These are phyloP conservation scores for Lymantria dispar DNA, from an alignment of 2,888 invertebrate species.

Conservation along the genomic window DNA sequence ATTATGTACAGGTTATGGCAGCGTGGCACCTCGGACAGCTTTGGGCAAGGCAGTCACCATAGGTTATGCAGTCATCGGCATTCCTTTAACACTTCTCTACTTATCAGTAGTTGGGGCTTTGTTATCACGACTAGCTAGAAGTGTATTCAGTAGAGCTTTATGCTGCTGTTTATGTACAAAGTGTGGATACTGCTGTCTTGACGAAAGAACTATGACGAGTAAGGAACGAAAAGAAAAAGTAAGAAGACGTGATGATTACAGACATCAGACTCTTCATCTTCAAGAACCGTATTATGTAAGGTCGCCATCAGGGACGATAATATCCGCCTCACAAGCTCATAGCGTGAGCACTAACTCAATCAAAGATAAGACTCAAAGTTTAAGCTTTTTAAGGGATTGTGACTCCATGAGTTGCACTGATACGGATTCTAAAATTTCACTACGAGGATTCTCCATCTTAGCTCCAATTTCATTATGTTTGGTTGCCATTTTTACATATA, in stretches of 20 bases:
- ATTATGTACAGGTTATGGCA: slow-evolving; percentile 91
- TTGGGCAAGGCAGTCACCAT: slow-evolving; percentile 96
- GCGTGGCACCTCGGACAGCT: slow-evolving; percentile 94
- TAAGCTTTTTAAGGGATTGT: slow-evolving; percentile 74
- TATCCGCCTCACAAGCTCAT: slow-evolving; percentile 78
- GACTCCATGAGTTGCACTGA: slow-evolving; percentile 84
- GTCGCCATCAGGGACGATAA: slow-evolving; percentile 78
- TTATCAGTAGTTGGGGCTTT: slow-evolving; percentile 93
- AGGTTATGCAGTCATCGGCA: slow-evolving; percentile 93
- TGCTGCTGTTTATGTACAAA: slow-evolving; percentile 95
- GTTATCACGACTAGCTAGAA: slow-evolving; percentile 91
- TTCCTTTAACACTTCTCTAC: slow-evolving; percentile 93
- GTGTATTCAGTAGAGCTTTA: slow-evolving; percentile 90
- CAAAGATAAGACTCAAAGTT: slow-evolving; percentile 69
- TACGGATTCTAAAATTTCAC: slow-evolving; percentile 86
- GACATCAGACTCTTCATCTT: slow-evolving; percentile 83
- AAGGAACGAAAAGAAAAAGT: slow-evolving; percentile 91
- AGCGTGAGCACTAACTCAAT: slow-evolving; percentile 65
- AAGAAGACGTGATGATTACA: slow-evolving; percentile 86
- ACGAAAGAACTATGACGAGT: slow-evolving; percentile 90
- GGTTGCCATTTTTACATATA: slow-evolving; percentile 94
- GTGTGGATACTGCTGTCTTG: slow-evolving; percentile 93
- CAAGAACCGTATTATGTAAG: slow-evolving; percentile 89
- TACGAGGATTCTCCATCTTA: slow-evolving; percentile 89
- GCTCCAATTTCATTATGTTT: slow-evolving; percentile 95